Base-by-base conservation (phyloP, 2,888 invertebrate species). In the Gryllus longicercus region DNA sequence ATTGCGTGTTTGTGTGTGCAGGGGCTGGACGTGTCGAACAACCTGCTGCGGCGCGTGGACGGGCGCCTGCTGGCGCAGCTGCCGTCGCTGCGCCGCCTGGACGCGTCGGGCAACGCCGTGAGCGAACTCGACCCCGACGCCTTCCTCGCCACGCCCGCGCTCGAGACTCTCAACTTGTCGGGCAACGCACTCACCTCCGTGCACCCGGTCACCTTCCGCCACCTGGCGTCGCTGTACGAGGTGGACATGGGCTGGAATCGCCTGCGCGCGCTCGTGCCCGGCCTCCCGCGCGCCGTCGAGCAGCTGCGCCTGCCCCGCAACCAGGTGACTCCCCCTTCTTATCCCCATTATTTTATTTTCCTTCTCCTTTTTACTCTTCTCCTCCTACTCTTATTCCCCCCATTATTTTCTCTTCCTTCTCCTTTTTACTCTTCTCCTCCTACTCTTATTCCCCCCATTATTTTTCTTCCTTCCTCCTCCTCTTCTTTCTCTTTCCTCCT, bases 81-180 rank as follows among this genome's bases (percentile, higher is more conserved):
- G 79, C 95, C 95, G 23, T 93, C 93, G 0, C 86, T 96, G 78
- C 88, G 95, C 81, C 91, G 93, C 82, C 88, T 96, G 18, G 95
- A 96, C 87, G 86, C 96, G 25, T 94, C 94, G 85, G 90, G 91
- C 80, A 96, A 96, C 85, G 90, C 91, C 50, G 86, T 96, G 50
- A 89, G 88, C 2, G 88, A 91, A 21, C 88, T 96, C 78, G 93
- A 95, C 83, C 92, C 94, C 0, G 91, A 92, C 74, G 90, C 93
- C 0, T 95, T 96, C 84, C 86, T 93, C 79, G 91, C 92, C 83
- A 92, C 93, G 1, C 91, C 93, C 1, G 89, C 92, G 79, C 86
- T 96, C 80, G 96, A 96, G 86, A 92, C 93, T 81, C 88, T 96
- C 2, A 96, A 96, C 86, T 89, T 96, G 79, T 95, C 95, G 0